Percentiles rank a stretch among this genome's conserved stretches.
Conservation (phyloP, 2,113 vertebrate species). For the Rattus rattus region DNA sequence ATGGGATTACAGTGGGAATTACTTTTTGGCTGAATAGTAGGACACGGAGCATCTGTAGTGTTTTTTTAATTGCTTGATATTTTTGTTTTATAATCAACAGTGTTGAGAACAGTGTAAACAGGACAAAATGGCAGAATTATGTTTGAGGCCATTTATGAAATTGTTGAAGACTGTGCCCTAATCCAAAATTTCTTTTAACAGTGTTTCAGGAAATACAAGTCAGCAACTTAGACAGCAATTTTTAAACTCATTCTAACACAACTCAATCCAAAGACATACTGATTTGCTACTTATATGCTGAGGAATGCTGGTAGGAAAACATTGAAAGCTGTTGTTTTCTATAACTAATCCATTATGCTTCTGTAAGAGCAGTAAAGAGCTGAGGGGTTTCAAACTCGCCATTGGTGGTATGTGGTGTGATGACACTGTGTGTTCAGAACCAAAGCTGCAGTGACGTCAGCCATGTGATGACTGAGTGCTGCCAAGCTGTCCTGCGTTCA, state of each 20-base stretch:
- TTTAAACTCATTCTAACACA: neutral
- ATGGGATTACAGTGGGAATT: neutral
- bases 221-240: neutral
- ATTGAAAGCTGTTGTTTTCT: conserved; percentile 2
- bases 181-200: neutral
- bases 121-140: neutral
- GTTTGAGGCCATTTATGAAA: neutral
- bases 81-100: neutral
- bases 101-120: neutral
- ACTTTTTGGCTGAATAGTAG: neutral
- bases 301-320: neutral
- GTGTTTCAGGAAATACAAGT: neutral
- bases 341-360: neutral
- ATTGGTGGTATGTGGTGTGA: neutral
- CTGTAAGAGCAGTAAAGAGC: neutral
- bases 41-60: neutral
- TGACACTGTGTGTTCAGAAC: neutral
- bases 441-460: neutral
- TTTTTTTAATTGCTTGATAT: neutral
- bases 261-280: neutral
- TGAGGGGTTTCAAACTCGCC: no score
- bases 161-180: neutral
- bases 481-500: neutral
- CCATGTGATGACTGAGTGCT: neutral
- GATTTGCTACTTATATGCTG: neutral